phyloP scores from a whole-genome alignment of 2,113 vertebrate species.

The Sinocyclocheilus grahami region DNA sequence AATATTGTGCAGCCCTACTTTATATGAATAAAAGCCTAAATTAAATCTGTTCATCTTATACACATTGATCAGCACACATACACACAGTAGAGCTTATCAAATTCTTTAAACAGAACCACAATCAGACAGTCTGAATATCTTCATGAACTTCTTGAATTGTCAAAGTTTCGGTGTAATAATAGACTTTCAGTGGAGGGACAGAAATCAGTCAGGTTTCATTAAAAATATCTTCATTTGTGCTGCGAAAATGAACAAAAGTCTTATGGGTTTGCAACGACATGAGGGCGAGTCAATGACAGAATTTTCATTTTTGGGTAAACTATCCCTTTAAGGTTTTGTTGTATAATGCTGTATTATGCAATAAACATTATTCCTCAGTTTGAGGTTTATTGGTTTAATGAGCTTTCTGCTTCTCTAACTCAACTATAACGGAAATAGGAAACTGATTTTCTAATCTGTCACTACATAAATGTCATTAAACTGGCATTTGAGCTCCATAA shows the following conservation, averaged over 20 bases:
- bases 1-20: not conserved
- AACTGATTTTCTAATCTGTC: not conserved
- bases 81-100: not conserved
- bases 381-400: not conserved
- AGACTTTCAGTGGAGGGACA: not conserved
- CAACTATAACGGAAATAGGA: not conserved
- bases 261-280: not conserved
- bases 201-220: not conserved
- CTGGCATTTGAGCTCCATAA: not conserved
- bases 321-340: not conserved
- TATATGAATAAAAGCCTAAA: not conserved
- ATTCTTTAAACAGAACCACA: not conserved
- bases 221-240: not conserved
- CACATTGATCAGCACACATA: not conserved
- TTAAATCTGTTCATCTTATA: not conserved
- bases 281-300: not conserved
- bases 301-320: not conserved
- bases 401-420: not conserved
- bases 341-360: constrained; percentile 8
- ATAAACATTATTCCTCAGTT: constrained; percentile 16
- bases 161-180: not conserved
- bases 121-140: not conserved
- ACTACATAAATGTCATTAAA: not conserved
- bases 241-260: not conserved
- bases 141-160: not conserved